phyloP scores from a whole-genome alignment of 2,888 invertebrate genomes.

The Meganola albula region DNA sequence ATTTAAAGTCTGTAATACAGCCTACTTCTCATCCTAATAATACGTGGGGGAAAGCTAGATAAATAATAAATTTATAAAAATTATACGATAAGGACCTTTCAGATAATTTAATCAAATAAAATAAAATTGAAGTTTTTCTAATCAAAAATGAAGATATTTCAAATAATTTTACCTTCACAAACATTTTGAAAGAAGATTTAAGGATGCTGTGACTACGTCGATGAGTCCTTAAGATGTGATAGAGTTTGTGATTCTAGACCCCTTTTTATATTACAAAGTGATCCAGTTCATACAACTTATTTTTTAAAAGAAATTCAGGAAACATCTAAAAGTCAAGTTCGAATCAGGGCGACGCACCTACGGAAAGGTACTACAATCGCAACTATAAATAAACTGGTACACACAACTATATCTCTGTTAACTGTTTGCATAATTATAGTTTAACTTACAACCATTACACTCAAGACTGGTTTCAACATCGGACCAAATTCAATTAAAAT shows the following conservation, averaged over 20 bases:
- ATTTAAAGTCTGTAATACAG: no score
- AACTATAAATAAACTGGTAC: conserved; percentile 26
- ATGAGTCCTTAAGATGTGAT: conserved; percentile 49
- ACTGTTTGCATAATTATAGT: not conserved
- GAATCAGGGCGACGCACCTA: conserved; percentile 48
- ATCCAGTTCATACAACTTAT: conserved; percentile 50
- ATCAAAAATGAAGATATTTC: not conserved
- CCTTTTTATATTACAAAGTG: conserved; percentile 52
- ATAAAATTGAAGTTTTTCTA: not conserved
- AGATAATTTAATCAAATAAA: no score
- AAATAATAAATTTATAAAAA: no score
- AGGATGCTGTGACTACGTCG: conserved; percentile 55
- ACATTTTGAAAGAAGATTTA: conserved; percentile 44
- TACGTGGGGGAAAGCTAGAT: no score
- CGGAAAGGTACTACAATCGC: conserved; percentile 33
- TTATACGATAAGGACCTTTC: no score
- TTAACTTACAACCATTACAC: conserved; percentile 5
- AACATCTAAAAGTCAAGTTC: conserved; percentile 68
- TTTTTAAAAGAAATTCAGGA: conserved; percentile 60
- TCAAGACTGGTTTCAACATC: not conserved
- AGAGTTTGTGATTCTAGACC: conserved; percentile 17
- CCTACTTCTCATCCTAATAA: no score
- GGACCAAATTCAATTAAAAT: no score
- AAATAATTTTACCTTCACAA: conserved; percentile 55
- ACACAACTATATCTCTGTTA: not conserved